Percentiles rank a stretch among this genome's conserved stretches.
Evolutionary conservation across 2,113 vertebrate genomes (phyloP).

Genomic region (Mormoops blainvillei): DNA sequence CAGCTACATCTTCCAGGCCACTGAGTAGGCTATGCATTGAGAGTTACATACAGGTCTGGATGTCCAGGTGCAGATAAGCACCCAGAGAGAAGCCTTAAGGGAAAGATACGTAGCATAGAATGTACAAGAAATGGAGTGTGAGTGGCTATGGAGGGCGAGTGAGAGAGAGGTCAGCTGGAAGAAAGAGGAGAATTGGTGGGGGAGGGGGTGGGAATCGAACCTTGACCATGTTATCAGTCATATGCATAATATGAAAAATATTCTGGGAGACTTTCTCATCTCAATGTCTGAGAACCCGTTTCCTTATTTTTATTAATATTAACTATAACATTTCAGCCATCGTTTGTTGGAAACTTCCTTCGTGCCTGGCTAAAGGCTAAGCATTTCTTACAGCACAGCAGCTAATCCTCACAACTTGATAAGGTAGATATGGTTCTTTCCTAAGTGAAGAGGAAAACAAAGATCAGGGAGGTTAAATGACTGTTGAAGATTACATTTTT

Average conservation of each 20-base stretch:
- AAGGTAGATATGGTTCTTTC: not conserved
- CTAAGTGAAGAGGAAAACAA: not conserved
- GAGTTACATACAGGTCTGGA: not conserved
- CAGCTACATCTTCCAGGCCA: not conserved
- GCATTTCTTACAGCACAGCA: not conserved
- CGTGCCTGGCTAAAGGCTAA: not conserved
- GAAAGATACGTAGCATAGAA: not conserved
- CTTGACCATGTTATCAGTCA: not conserved
- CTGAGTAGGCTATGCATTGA: not conserved
- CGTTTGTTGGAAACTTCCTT: not conserved
- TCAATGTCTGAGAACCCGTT: not conserved
- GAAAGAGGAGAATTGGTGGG: not conserved
- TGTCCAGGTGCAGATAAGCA: not conserved
- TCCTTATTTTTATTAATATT: not conserved
- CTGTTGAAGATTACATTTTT: not conserved
- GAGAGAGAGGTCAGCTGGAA: not conserved
- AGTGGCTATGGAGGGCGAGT: too few species aligned
- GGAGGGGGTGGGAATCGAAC: accelerated
- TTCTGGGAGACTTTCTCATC: not conserved
- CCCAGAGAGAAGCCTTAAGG: not conserved
- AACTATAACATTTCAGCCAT: not conserved
- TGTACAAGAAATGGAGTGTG: not conserved
- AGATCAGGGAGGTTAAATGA: not conserved
- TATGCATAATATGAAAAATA: not conserved
- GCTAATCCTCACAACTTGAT: not conserved